Percentiles rank a stretch among this genome's conserved stretches.
Conservation (phyloP, 2,797 vertebrate genomes). For the Alfaro cultratus region DNA sequence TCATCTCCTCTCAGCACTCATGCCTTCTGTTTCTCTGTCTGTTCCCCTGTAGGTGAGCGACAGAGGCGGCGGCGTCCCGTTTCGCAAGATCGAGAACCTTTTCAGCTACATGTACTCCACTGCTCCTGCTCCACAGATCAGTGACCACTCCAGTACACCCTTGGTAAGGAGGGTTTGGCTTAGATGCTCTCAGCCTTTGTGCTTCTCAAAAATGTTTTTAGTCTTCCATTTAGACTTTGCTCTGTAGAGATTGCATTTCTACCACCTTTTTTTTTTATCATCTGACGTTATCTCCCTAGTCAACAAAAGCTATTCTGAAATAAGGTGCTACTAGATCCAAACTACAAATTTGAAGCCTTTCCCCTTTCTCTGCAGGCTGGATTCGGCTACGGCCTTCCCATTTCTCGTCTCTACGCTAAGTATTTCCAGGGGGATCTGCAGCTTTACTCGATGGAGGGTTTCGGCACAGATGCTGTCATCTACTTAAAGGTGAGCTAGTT, state of each 20-base stretch:
- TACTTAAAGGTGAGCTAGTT: slow-evolving; percentile 87
- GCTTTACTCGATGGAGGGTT: slow-evolving; percentile 95
- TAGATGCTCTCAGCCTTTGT: neutral
- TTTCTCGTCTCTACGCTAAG: slow-evolving; percentile 94
- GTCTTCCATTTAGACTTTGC: neutral
- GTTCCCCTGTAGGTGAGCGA: slow-evolving; percentile 87
- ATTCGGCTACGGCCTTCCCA: slow-evolving; percentile 94
- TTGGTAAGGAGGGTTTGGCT: slow-evolving; percentile 75
- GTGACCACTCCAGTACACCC: slow-evolving; percentile 81
- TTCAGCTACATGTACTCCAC: slow-evolving; percentile 98
- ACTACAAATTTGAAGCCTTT: slow-evolving; percentile 30
- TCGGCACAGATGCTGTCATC: slow-evolving; percentile 93
- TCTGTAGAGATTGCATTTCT: neutral
- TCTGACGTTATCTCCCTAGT: slow-evolving; percentile 15
- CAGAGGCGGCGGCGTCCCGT: slow-evolving; percentile 89
- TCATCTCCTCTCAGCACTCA: neutral
- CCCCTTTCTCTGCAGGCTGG: slow-evolving; percentile 82
- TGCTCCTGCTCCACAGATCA: slow-evolving; percentile 87
- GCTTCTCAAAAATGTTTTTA: neutral
- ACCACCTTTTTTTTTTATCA: neutral
- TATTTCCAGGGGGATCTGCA: slow-evolving; percentile 98
- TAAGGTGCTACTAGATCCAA: slow-evolving; percentile 9
- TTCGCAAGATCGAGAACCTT: slow-evolving; percentile 90
- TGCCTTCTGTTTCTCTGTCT: neutral
- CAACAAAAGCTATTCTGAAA: slow-evolving; percentile 8